Evolutionary conservation across 2,888 invertebrate species (phyloP), one percentile per base, ranked within the genome.

Genomic region (Ischnura elegans): DNA sequence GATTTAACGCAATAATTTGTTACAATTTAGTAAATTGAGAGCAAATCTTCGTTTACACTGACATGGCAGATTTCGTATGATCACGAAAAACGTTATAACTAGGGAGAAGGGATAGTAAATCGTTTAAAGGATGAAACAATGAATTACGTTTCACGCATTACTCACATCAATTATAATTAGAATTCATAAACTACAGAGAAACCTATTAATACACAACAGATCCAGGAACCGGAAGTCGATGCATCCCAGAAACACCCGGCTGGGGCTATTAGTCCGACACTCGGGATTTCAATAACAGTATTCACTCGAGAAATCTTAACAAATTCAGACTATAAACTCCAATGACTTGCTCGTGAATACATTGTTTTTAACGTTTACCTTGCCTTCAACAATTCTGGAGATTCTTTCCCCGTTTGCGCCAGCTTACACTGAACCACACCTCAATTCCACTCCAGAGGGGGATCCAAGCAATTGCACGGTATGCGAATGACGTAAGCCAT

Each of bases 401-500:
- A 42, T 43, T 61, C 43, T 61, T 25, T 45, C 61, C 43, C 43
- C 61, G 25, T 93, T 87, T 43, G 47, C 87, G 29, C 93, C 93
- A 87, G 86, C 93, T 93, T 51, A 55, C 93, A 87, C 87, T 61
- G 86, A 85, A 87, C 93, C 93, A 93, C 93, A 93, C 93, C 93
- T 93, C 93, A 93, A 93, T 93, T 86, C 86, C 42, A 47, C 93
- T 93, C 93, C 93, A 93, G 93, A 93, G 93, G 93, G 93, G 93
- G 93, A 61, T 93, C 61, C 87, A 93, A 87, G 93, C 93, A 93
- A 93, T 93, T 93, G 93, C 93, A 51, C 55, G 84, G 85, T 87
- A 93, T 93, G 93, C 55, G 55, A 87, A 93, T 93, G 93, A 93
- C 87, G 93, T 93, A 90, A 90, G 55, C 90, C 55, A 36, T 55